Evolutionary conservation across 2,888 invertebrate genomes (phyloP), one percentile per base, ranked within the genome.

Genomic region (Nesidiocoris tenuis): DNA sequence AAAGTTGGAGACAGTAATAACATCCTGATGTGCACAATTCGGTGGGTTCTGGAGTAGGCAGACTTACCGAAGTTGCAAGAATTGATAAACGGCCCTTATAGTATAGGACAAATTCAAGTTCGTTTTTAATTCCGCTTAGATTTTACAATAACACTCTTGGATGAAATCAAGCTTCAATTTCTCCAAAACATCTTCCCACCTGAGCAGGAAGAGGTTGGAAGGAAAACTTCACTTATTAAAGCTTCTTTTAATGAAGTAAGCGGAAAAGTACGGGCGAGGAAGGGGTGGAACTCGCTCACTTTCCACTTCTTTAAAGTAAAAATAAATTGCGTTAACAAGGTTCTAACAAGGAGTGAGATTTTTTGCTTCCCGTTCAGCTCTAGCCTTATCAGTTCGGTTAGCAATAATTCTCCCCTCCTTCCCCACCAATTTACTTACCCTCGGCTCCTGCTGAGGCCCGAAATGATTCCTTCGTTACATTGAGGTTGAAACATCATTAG

Each of bases 311-410:
- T 72, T 72, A 72, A 23, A 72, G 72, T 72, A 72, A 72, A 72
- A 72, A 72, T 72, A 72, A 72, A 72, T 72, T 72, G n/a, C 72
- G 72, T 72, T 72, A 72, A 72, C 72, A 72, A 72, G 72, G 72
- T 63, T 72, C 72, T 63, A 72, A 72, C 72, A 72, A 72, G 72
- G 63, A 61, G 57, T 17, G 70, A 59, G 56, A 70, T 70, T 70
- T 70, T 70, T 70, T 39, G 3, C 39, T 39, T 39, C 39, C n/a
- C 39, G 39, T 39, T 39, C 39, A 39, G 59, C 59, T 18, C 17
- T n/a, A 72, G 23, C 39, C 61, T 72, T 72, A 72, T 72, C 72
- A 72, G 72, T 72, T 72, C 72, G 72, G 72, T 72, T 72, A 72
- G 72, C 72, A 72, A 72, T 72, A 72, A 72, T 72, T 72, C 63